Percentiles rank a stretch among this genome's conserved stretches.
Conservation (phyloP, 2,888 invertebrate genomes). For the Mimachlamys varia region DNA sequence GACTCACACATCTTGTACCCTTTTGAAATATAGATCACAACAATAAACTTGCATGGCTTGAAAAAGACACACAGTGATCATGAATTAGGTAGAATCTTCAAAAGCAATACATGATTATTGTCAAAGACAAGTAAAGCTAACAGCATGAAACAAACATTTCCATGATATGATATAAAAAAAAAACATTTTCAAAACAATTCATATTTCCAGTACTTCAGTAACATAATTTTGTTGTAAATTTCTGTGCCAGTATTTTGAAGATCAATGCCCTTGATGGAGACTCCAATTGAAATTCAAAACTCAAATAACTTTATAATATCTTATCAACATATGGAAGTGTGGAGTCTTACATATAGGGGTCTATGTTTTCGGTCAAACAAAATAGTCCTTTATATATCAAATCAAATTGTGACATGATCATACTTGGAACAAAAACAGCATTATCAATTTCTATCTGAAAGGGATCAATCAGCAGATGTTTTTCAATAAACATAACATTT, state of each 20-base stretch:
- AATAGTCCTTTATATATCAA: too few relatives aligned
- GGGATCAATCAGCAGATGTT: too few relatives aligned
- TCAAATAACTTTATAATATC: too few relatives aligned
- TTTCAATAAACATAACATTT: too few relatives aligned
- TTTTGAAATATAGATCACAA: too few relatives aligned
- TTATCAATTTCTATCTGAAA: too few relatives aligned
- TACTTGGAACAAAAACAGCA: too few relatives aligned
- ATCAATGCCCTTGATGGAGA: background rate
- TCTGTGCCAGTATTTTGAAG: background rate
- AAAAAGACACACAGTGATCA: background rate
- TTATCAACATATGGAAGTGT: too few relatives aligned
- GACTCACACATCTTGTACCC: background rate
- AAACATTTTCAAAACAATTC: background rate
- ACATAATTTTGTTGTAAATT: background rate
- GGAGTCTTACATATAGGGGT: too few relatives aligned
- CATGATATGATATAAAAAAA: background rate
- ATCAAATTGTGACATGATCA: too few relatives aligned
- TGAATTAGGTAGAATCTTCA: background rate
- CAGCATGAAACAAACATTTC: background rate
- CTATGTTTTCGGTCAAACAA: too few relatives aligned
- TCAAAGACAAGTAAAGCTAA: background rate
- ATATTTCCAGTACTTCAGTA: background rate
- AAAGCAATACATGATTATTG: background rate
- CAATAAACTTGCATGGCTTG: background rate
- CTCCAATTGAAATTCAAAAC: too few relatives aligned